Evolutionary conservation across 2,113 vertebrate genomes (phyloP), one percentile per base, ranked within the genome.

Genomic region (Ascaphus truei): DNA sequence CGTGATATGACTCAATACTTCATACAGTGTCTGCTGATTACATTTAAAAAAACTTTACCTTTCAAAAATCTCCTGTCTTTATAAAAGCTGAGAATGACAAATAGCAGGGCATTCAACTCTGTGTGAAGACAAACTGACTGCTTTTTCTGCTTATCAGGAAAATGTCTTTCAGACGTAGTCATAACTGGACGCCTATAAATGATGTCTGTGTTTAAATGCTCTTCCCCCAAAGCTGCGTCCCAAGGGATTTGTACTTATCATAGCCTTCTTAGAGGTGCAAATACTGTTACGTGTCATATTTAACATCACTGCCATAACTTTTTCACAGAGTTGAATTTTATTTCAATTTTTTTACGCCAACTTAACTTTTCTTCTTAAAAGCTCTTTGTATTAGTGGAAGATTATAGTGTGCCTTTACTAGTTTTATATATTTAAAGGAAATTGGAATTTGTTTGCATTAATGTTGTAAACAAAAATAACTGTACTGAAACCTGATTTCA

Each of bases 51-150:
- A 83, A 83, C 78, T 77, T 72, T 84, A 88, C 86, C 87, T 88
- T 86, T 80, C n/a, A 80, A 82, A 89, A 88, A 85, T 76, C 82
- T 89, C 82, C 83, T 81, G 81, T 85, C 79, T 87, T 87, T 85
- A 77, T 82, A 79, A 85, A 80, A 90, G 86, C 79, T 75, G 86
- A 77, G 60, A 83, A 89, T 91, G 90, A 92, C 86, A 90, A 77
- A 89, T 85, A 90, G 75, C 89, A 91, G 87, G 85, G 80, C 91
- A 87, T 87, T 96, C 92, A 94, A 90, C 93, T 93, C 89, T 76
- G 86, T 72, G 77, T 78, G 81, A 84, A 73, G 79, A 86, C 85
- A 91, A 94, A 95, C 90, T 86, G 88, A 86, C 81, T 85, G 75
- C 81, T 88, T 85, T 89, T 87, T 78, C 81, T 81, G 84, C 85